A percentile compares a stretch with the other conserved stretches of the same genome.
Evolutionary conservation across 2,113 vertebrate species (phyloP).

Genomic region (Excalfactoria chinensis): DNA sequence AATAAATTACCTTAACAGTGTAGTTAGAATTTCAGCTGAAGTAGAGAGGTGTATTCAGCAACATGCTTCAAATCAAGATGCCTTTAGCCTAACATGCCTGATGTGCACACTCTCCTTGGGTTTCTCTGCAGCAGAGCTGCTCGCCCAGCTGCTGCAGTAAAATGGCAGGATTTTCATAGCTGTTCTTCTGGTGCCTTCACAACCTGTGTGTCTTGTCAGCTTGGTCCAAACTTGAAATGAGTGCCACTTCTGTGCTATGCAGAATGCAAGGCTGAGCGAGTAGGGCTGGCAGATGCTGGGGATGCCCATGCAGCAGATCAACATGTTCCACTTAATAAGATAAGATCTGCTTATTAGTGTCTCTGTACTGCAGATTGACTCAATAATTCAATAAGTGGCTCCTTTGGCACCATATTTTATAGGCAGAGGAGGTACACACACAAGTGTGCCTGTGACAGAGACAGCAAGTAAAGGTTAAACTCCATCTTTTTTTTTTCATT

Average conservation of each 20-base stretch:
- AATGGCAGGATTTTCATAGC: neutral
- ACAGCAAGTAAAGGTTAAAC: neutral
- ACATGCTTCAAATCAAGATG: conserved; percentile 62
- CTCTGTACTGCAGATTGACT: neutral
- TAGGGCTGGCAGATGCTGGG: conserved; percentile 22
- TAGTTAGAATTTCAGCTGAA: conserved; percentile 37
- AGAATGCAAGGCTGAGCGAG: neutral
- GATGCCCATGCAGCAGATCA: neutral
- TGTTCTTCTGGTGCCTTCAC: neutral
- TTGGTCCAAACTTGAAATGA: neutral
- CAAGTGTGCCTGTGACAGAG: neutral
- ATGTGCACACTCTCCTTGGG: neutral
- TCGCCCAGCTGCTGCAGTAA: neutral
- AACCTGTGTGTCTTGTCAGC: neutral
- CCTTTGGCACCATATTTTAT: neutral
- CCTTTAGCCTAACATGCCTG: conserved; percentile 30
- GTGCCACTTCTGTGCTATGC: neutral
- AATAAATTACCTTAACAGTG: conserved; percentile 61
- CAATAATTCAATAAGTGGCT: neutral
- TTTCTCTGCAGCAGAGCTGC: neutral
- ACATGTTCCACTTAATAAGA: neutral
- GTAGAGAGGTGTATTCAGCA: conserved; percentile 43
- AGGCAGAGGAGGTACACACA: neutral
- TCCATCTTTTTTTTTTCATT: neutral
- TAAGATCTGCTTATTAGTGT: conserved; percentile 15